Conservation (phyloP, 2,888 invertebrate genomes). For the Acleris sparsana region DNA sequence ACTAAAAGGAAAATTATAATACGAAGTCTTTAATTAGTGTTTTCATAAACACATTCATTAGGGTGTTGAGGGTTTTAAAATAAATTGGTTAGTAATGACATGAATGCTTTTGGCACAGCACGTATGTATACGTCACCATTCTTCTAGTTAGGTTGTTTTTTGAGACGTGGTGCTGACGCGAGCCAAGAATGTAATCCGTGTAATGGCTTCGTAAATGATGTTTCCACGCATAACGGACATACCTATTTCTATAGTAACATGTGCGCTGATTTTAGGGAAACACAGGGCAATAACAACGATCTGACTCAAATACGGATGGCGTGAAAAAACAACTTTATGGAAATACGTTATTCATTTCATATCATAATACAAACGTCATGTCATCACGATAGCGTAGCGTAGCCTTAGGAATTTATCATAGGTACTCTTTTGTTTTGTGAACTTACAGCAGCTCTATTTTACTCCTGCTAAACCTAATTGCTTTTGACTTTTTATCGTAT, state of each 20-base stretch:
- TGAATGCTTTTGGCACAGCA: conserved; percentile 45
- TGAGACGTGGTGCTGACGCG: conserved; percentile 47
- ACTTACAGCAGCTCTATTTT: too few relatives aligned
- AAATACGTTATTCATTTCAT: background rate
- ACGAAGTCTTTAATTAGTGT: conserved; percentile 53
- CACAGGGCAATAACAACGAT: conserved; percentile 6
- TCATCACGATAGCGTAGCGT: too few relatives aligned
- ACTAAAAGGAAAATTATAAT: conserved; percentile 31
- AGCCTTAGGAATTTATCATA: too few relatives aligned
- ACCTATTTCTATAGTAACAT: conserved; percentile 20
- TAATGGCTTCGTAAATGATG: conserved; percentile 67
- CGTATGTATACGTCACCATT: conserved; percentile 45
- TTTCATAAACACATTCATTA: conserved; percentile 25
- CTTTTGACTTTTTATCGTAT: too few relatives aligned
- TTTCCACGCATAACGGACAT: conserved; percentile 48
- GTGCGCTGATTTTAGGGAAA: conserved; percentile 17
- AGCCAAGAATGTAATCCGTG: conserved; percentile 72
- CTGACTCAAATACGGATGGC: background rate
- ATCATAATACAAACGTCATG: too few relatives aligned
- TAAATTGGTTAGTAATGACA: conserved; percentile 44
- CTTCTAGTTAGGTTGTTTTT: conserved; percentile 60
- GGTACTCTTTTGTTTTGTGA: too few relatives aligned
- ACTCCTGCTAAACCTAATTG: too few relatives aligned
- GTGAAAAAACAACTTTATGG: background rate
- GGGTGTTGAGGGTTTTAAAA: conserved; percentile 24